Percentiles rank a stretch among this genome's conserved stretches.
Conservation (phyloP, 2,113 vertebrate genomes). For the Myrmecobius fasciatus region DNA sequence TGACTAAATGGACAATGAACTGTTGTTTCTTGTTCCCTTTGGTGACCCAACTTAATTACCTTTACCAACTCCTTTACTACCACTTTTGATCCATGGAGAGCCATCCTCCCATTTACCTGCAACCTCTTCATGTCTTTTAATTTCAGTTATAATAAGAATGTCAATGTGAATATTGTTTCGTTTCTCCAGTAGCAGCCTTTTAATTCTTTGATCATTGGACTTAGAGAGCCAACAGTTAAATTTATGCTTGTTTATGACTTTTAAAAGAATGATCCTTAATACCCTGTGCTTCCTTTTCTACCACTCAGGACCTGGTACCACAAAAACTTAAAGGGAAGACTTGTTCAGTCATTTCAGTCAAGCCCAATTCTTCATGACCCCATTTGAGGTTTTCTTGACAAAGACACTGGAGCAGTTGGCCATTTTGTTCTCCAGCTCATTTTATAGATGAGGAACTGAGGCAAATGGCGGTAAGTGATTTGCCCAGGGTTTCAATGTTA, state of each 20-base stretch:
- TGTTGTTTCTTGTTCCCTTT: neutral
- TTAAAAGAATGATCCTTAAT: neutral
- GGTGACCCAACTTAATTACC: neutral
- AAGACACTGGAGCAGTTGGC: no score
- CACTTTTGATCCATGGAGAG: neutral
- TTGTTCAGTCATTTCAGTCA: no score
- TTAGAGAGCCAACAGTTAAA: neutral
- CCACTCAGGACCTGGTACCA: no score
- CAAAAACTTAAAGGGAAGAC: neutral
- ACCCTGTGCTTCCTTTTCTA: no score
- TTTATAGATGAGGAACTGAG: no score
- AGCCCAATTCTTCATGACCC: no score
- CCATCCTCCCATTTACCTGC: neutral
- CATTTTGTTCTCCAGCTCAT: no score
- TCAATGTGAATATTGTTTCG: neutral
- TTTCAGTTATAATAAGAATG: neutral
- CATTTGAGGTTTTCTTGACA: no score
- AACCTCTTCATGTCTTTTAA: neutral
- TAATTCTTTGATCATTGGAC: neutral
- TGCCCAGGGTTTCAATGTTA: no score
- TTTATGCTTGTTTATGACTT: neutral
- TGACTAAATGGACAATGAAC: neutral
- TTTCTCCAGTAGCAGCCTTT: neutral
- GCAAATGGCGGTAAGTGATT: no score
- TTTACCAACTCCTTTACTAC: neutral